phyloP scores from a whole-genome alignment of 2,113 vertebrate genomes.

The Conger conger region DNA sequence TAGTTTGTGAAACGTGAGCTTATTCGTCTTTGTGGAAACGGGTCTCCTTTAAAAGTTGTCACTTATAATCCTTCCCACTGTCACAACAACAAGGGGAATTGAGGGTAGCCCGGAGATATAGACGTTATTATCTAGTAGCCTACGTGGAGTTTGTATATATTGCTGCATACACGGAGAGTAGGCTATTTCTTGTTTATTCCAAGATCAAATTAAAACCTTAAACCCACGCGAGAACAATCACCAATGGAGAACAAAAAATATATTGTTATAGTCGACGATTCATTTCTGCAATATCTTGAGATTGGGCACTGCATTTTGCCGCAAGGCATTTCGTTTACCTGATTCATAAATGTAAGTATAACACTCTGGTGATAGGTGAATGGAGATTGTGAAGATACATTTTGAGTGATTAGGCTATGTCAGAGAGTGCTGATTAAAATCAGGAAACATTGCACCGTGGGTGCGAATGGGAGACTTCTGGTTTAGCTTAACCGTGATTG shows the following conservation, averaged over 20 bases:
- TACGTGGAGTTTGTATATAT: background rate
- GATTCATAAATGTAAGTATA: conserved; percentile 44
- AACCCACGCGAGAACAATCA: background rate
- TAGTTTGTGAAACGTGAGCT: conserved; percentile 40
- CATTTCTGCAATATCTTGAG: background rate
- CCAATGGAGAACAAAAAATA: background rate
- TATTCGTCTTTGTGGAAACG: conserved; percentile 42
- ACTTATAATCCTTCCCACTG: conserved; percentile 40
- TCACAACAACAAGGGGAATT: conserved; percentile 38
- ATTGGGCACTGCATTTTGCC: background rate
- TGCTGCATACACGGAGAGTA: background rate
- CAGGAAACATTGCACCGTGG: conserved; percentile 45
- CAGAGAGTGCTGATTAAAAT: conserved; percentile 60
- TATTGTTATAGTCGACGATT: conserved; percentile 1
- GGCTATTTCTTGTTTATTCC: background rate
- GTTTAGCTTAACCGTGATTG: conserved; percentile 51
- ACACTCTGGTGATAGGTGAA: conserved; percentile 41
- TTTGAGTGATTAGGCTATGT: conserved; percentile 51
- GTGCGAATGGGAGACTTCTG: conserved; percentile 46
- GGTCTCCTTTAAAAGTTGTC: conserved; percentile 44
- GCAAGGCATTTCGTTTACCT: conserved; percentile 17
- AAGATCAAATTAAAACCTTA: background rate
- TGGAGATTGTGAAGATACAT: conserved; percentile 45
- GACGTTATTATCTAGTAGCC: conserved; percentile 43
- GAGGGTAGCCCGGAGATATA: conserved; percentile 47